Percentiles rank a stretch among this genome's conserved stretches.
Conservation (phyloP, 2,888 invertebrate species). For the Trachelus tabidus region DNA sequence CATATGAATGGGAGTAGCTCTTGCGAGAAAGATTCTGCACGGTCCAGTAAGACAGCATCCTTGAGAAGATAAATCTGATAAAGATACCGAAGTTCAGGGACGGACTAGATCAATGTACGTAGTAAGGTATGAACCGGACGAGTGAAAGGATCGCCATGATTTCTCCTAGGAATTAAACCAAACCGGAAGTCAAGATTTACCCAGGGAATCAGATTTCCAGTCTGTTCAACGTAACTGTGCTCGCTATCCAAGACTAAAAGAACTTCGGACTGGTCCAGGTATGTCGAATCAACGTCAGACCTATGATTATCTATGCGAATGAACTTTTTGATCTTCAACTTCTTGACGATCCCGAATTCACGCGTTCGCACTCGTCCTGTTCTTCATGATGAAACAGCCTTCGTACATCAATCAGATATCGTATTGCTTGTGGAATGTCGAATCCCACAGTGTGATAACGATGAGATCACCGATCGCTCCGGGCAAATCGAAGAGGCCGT, state of each 20-base stretch:
- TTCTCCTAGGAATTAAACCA: not conserved
- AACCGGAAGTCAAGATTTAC: not conserved
- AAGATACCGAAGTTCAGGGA: not conserved
- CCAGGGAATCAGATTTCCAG: not conserved
- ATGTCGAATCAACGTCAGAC: not conserved
- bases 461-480: constrained; percentile 22
- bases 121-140: not conserved
- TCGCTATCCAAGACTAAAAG: not conserved
- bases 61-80: not conserved
- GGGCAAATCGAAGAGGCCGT: constrained; percentile 12
- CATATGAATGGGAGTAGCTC: not conserved
- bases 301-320: no score
- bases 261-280: not conserved
- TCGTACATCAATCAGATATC: not conserved
- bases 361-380: not conserved
- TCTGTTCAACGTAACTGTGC: not conserved
- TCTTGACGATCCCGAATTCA: not conserved
- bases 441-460: not conserved
- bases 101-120: not conserved
- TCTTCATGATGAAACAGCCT: not conserved
- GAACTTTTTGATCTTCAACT: no score
- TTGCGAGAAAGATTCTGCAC: not conserved
- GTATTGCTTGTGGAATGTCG: not conserved
- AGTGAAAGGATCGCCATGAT: not conserved
- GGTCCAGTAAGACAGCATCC: not conserved